Percentiles rank a stretch among this genome's conserved stretches.
phyloP scores from a whole-genome alignment of 2,888 invertebrate species.

The Macropis europaea region DNA sequence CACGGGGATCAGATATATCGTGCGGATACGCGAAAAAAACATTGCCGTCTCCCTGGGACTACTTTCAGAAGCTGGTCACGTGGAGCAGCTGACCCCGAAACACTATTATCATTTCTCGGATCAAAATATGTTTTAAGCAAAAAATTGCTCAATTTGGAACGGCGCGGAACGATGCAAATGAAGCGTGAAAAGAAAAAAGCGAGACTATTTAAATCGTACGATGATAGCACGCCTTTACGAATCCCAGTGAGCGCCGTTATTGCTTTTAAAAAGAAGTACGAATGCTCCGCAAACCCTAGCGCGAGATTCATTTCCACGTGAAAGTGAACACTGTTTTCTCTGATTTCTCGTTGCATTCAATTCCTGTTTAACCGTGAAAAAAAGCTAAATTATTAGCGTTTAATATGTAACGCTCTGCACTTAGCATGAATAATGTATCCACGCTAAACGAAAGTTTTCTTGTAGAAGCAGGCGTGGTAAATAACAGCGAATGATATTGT shows the following conservation, averaged over 20 bases:
- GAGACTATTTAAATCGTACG: too few species aligned
- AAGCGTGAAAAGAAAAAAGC: too few species aligned
- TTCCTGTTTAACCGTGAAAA: slow-evolving; percentile 1
- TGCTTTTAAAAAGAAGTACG: background rate
- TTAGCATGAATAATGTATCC: background rate
- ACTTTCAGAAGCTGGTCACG: slow-evolving; percentile 28
- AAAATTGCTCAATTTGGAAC: slow-evolving; percentile 7
- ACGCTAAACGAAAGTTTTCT: background rate
- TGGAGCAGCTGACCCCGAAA: slow-evolving; percentile 32
- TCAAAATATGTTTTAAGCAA: slow-evolving; percentile 2
- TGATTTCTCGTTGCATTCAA: background rate
- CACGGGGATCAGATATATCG: slow-evolving; percentile 22
- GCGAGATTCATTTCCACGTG: slow-evolving; percentile 7
- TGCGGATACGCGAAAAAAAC: slow-evolving; percentile 17
- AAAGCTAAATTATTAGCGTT: slow-evolving; percentile 1
- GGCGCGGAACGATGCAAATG: background rate
- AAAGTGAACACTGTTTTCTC: slow-evolving; percentile 25
- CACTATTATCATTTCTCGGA: slow-evolving; percentile 26
- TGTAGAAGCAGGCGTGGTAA: background rate
- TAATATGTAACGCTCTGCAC: background rate
- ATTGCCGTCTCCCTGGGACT: background rate
- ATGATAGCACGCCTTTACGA: too few species aligned
- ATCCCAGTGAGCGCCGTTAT: too few species aligned
- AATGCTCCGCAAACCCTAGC: background rate
- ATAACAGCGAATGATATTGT: background rate